These are phyloP conservation scores for Drosophila subquinaria DNA, from an alignment of 2,888 invertebrate genomes.

Conservation along the genomic window DNA sequence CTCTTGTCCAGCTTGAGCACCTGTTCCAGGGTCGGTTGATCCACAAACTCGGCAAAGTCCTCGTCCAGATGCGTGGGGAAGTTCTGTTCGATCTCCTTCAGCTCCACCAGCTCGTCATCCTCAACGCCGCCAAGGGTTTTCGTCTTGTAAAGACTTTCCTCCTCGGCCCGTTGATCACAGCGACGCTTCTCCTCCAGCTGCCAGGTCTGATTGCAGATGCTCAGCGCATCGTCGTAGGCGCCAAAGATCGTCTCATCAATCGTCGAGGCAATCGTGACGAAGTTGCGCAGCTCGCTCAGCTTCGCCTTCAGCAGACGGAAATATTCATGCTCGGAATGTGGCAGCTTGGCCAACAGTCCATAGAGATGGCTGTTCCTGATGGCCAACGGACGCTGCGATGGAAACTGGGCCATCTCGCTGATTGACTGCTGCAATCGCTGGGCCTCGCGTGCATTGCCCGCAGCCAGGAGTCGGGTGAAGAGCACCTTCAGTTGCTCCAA, in stretches of 20 bases:
- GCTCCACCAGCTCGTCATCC: constrained; percentile 89
- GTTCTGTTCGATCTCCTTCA: constrained; percentile 89
- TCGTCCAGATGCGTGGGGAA: constrained; percentile 90
- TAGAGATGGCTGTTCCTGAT: constrained; percentile 77
- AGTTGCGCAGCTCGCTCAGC: constrained; percentile 89
- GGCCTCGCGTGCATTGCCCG: constrained; percentile 63
- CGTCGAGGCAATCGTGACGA: constrained; percentile 87
- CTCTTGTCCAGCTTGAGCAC: constrained; percentile 83
- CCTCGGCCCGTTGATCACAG: constrained; percentile 89
- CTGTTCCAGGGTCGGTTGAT: constrained; percentile 86
- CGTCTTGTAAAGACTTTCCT: constrained; percentile 91
- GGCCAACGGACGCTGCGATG: constrained; percentile 71
- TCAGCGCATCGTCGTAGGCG: constrained; percentile 87
- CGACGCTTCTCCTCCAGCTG: constrained; percentile 90
- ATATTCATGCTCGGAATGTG: constrained; percentile 79
- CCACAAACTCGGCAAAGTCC: constrained; percentile 90
- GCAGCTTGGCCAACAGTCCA: constrained; percentile 75
- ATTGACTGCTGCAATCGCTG: constrained; percentile 73
- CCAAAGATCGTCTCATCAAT: constrained; percentile 86
- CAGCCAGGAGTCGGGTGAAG: constrained; percentile 84
- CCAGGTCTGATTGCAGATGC: constrained; percentile 90
- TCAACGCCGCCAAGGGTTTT: constrained; percentile 89
- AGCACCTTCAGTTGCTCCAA: constrained; percentile 87
- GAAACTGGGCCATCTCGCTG: constrained; percentile 81
- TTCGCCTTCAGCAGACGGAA: constrained; percentile 88